phyloP scores from a whole-genome alignment of 2,113 vertebrate genomes.

The Colistium nudipinnis region DNA sequence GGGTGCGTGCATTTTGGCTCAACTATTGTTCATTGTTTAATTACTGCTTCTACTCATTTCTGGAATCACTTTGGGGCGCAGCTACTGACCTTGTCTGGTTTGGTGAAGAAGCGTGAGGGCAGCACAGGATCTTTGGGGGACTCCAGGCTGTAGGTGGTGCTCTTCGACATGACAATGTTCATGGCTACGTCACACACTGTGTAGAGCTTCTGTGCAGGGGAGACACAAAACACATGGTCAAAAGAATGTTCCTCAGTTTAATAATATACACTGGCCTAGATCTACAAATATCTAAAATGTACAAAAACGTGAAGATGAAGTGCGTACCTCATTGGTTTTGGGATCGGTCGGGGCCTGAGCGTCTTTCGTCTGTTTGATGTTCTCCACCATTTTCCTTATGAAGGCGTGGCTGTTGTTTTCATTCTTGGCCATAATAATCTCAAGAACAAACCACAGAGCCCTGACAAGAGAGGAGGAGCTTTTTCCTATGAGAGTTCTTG shows the following conservation, averaged over 20 bases:
- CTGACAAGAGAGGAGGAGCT: conserved; percentile 69
- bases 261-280: neutral
- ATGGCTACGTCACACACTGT: conserved; percentile 99
- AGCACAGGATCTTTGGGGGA: conserved; percentile 98
- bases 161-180: conserved; percentile 99
- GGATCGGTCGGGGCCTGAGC: conserved; percentile 91
- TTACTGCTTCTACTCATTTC: neutral
- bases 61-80: neutral
- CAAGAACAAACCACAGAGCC: conserved; percentile 97
- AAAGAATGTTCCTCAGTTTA: too few species aligned
- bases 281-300: neutral
- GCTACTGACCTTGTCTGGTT: conserved; percentile 92
- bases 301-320: too few species aligned
- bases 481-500: neutral
- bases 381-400: conserved; percentile 99
- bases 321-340: conserved; percentile 94
- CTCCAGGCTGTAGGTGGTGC: conserved; percentile 98
- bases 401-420: conserved; percentile 99
- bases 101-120: conserved; percentile 94
- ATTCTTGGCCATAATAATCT: conserved; percentile 99
- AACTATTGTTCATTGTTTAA: too few species aligned
- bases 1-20: too few species aligned
- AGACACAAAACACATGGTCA: neutral
- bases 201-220: conserved; percentile 90
- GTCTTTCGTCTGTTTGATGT: conserved; percentile 99